Conservation (phyloP, 2,888 invertebrate species). For the Drosophila neotestacea region DNA sequence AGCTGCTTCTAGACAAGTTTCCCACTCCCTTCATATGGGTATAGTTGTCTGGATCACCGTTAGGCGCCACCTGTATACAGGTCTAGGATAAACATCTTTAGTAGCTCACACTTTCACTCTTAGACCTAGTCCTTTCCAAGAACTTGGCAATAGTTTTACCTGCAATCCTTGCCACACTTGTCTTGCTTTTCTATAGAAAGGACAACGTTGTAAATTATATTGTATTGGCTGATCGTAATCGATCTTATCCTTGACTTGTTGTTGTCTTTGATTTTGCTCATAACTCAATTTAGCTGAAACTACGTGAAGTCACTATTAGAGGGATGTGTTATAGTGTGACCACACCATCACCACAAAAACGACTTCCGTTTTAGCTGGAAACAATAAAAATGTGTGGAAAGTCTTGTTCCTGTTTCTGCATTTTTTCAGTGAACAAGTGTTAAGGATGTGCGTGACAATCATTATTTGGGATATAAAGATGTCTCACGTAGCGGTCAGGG, state of each 20-base stretch:
- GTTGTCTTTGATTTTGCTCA: slow-evolving; percentile 66
- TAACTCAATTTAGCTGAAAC: slow-evolving; percentile 72
- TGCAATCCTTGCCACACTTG: slow-evolving; percentile 54
- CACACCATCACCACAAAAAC: slow-evolving; percentile 33
- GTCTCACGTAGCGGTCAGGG: slow-evolving; percentile 45
- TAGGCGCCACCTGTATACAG: slow-evolving; percentile 50
- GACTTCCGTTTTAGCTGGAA: slow-evolving; percentile 71
- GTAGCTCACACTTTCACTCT: slow-evolving; percentile 53
- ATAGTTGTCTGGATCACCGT: slow-evolving; percentile 29
- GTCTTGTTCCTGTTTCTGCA: slow-evolving; percentile 56
- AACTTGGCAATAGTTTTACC: slow-evolving; percentile 43
- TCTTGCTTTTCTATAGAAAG: slow-evolving; percentile 47
- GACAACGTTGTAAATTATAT: slow-evolving; percentile 56
- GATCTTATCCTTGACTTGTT: slow-evolving; percentile 57
- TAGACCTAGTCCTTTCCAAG: slow-evolving; percentile 31
- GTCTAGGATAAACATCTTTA: slow-evolving; percentile 45
- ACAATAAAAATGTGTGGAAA: slow-evolving; percentile 56
- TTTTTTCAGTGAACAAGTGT: slow-evolving; percentile 65
- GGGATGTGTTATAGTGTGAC: slow-evolving; percentile 39
- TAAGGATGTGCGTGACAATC: slow-evolving; percentile 74
- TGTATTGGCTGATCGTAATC: slow-evolving; percentile 63
- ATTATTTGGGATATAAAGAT: slow-evolving; percentile 33
- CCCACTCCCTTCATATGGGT: background rate
- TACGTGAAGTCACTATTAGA: slow-evolving; percentile 66
- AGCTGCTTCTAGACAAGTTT: slow-evolving; percentile 14